Base-by-base conservation (phyloP, 2,113 vertebrate genomes). In the Cinclus mexicanus region DNA sequence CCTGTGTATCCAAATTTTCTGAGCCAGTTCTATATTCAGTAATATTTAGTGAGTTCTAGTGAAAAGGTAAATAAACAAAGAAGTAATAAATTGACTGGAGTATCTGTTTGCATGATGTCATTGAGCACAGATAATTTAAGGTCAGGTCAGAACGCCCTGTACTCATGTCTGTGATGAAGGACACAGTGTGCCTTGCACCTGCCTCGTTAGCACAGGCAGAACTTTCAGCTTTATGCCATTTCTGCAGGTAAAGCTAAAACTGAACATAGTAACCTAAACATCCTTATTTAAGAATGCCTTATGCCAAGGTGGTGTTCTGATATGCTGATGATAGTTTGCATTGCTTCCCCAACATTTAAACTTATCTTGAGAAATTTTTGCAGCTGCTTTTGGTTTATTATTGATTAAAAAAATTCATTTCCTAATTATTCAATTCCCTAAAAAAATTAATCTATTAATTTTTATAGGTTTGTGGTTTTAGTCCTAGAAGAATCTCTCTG, bases 281-380 rank as follows among this genome's bases (percentile, higher is more conserved):
- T 70, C 24, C 49, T 83, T 24, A 10, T 22, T 59, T 35, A 35
- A 15, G 16, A 31, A 24, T 35, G 12, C 37, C 47, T 29, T 35
- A 24, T 71, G 37, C 46, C 37, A 52, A 3, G 25, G 31, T 52
- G 46, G 1, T 52, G 37, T 29, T 83, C 37, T 70, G 44, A 50
- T 42, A 10, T 0, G 1, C 29, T 29, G 19, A 5, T 29, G 46
- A 44, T 10, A 21, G 15, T 61, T 44, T 25, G 10, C 5, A 1
- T 52, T 71, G 67, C 46, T 71, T 71, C 20, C 12, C 33, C 80
- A 71, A 10, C 15, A 29, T 24, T 52, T 60, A 60, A 60, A 41
- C 3, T 42, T 70, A 50, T 12, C 19, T 70, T 35, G 56, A 65
- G 35, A n/a, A 75, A 24, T 75, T 75, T 65, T n/a, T 2, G 1